Evolutionary conservation across 2,797 vertebrate species (phyloP).

Genomic region (Glyptemys insculpta): DNA sequence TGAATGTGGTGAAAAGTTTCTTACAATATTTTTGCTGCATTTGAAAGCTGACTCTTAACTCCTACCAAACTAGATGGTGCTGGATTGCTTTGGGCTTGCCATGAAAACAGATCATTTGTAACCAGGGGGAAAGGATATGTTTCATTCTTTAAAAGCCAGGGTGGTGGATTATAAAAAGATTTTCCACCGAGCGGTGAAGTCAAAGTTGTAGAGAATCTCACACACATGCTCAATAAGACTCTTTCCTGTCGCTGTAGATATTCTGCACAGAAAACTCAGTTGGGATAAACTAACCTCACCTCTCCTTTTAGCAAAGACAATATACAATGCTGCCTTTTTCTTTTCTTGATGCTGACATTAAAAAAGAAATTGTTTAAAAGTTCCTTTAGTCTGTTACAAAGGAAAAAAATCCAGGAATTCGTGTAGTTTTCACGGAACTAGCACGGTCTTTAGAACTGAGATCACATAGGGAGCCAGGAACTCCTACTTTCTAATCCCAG

Average conservation of each 20-base stretch:
- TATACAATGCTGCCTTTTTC: not conserved
- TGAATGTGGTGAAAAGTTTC: conserved; percentile 9
- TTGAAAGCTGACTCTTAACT: conserved; percentile 8
- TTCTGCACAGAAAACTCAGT: not conserved
- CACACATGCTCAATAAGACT: not conserved
- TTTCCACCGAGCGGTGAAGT: not conserved
- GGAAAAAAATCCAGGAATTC: not conserved
- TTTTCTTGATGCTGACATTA: not conserved
- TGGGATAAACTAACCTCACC: conserved; percentile 30
- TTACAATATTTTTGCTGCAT: not conserved
- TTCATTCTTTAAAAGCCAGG: not conserved
- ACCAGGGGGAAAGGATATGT: not conserved
- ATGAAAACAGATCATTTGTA: not conserved
- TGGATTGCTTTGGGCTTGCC: not conserved
- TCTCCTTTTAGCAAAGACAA: not conserved
- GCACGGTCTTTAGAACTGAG: not conserved
- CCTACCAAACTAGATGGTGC: not conserved
- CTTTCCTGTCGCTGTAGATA: not conserved
- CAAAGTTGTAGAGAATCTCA: not conserved
- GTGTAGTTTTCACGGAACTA: not conserved
- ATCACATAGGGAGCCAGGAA: rapidly evolving
- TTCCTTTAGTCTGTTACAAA: not conserved
- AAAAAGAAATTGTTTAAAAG: not conserved
- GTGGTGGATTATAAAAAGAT: not conserved
- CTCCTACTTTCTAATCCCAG: not conserved